These are phyloP conservation scores for Chaetorhynchus papuensis DNA, from an alignment of 2,113 vertebrate species.

Conservation along the genomic window DNA sequence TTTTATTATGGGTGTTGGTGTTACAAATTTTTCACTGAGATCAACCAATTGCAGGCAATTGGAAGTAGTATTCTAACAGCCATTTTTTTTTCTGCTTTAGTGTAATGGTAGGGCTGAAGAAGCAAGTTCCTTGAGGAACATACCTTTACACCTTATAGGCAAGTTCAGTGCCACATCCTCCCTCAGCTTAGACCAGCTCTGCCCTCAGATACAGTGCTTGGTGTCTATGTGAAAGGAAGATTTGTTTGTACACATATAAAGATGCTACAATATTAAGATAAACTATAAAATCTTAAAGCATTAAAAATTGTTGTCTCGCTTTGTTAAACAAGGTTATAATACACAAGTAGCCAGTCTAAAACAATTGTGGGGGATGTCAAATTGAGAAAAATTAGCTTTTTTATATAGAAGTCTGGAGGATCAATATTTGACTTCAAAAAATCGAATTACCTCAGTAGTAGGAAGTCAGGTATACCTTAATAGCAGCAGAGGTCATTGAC, in stretches of 20 bases:
- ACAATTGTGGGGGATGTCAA: neutral
- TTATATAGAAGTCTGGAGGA: neutral
- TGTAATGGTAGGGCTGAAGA: neutral
- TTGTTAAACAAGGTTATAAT: neutral
- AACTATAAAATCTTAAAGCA: neutral
- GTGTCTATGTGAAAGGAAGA: neutral
- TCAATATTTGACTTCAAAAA: slow-evolving; percentile 17
- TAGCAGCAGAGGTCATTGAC: neutral
- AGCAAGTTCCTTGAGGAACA: neutral
- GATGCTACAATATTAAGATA: neutral
- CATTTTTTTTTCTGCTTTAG: neutral
- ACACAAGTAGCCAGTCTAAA: neutral
- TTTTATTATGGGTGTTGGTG: neutral
- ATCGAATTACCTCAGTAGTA: neutral
- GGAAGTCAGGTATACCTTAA: neutral
- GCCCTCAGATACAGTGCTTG: neutral
- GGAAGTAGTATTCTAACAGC: neutral
- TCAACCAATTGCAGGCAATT: neutral
- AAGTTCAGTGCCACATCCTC: neutral
- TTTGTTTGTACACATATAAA: neutral
- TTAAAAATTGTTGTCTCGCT: neutral
- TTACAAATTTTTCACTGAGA: neutral
- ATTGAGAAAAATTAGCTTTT: neutral
- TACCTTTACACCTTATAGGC: neutral
- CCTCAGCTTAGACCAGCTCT: neutral